Percentiles rank a stretch among this genome's conserved stretches.
Evolutionary conservation across 2,113 vertebrate genomes (phyloP).

Genomic region (Rhynchomys soricoides): DNA sequence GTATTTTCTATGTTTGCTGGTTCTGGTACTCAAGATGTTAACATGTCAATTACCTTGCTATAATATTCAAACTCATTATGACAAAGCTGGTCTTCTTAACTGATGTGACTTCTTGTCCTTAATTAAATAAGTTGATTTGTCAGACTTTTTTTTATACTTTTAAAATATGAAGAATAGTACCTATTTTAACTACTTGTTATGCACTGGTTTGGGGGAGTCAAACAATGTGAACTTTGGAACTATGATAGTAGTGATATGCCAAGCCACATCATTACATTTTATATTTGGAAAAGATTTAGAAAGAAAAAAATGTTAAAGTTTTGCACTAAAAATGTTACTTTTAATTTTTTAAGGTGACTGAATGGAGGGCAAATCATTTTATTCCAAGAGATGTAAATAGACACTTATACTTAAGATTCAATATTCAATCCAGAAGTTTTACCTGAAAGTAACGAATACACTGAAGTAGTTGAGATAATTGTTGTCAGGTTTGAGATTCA

Average conservation of each 20-base stretch:
- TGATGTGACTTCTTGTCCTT: background rate
- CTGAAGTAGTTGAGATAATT: slow-evolving; percentile 36
- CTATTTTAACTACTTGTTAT: background rate
- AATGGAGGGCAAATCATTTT: slow-evolving; percentile 21
- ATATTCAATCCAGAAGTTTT: slow-evolving; percentile 22
- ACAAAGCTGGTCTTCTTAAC: background rate
- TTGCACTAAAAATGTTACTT: slow-evolving; percentile 8
- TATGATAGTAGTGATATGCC: background rate
- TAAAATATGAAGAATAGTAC: slow-evolving; percentile 37
- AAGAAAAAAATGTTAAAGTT: background rate
- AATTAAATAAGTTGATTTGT: slow-evolving; percentile 8
- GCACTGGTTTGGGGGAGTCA: background rate
- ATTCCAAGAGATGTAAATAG: slow-evolving; percentile 1
- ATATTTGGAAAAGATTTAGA: slow-evolving; percentile 21
- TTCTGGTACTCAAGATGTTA: background rate
- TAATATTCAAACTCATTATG: background rate
- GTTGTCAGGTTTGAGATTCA: background rate
- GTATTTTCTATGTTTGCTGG: background rate
- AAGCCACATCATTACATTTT: background rate
- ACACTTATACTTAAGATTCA: background rate
- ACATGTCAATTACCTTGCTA: background rate
- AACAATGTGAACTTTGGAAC: slow-evolving; percentile 17
- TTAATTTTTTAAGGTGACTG: slow-evolving; percentile 26
- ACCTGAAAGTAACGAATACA: slow-evolving; percentile 29
- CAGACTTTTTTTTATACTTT: background rate